Percentiles rank a stretch among this genome's conserved stretches.
Conservation (phyloP, 2,888 invertebrate genomes). For the Heliconius ismenius region DNA sequence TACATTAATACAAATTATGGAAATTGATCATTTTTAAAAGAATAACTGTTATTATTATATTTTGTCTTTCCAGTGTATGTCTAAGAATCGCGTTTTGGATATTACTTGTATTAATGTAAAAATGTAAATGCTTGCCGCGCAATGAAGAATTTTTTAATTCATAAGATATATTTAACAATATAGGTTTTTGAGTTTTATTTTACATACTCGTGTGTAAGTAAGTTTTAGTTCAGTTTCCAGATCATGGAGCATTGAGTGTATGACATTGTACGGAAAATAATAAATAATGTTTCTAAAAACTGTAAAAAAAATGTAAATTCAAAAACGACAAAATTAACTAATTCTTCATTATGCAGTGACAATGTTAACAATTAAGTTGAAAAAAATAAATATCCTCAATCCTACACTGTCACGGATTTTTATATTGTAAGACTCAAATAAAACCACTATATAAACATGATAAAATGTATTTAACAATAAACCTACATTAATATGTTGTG, state of each 20-base stretch:
- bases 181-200: neutral
- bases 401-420: conserved; percentile 18
- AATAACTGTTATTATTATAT: neutral
- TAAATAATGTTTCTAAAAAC: neutral
- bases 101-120: conserved; percentile 3
- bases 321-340: neutral
- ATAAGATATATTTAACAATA: neutral
- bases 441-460: conserved; percentile 34
- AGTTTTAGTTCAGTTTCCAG: neutral
- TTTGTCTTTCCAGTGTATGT: neutral
- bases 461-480: conserved; percentile 41
- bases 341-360: neutral
- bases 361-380: neutral
- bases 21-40: neutral
- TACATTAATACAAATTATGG: conserved; percentile 10
- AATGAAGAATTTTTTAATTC: neutral
- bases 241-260: neutral
- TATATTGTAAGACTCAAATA: conserved; percentile 26
- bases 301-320: neutral
- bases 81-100: neutral
- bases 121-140: too few species aligned
- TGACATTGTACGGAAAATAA: neutral
- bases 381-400: conserved; percentile 6
- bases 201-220: neutral
- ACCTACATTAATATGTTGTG: conserved; percentile 47